Evolutionary conservation across 92 coral and sea anemone genomes (phyloP), one percentile per base, ranked within the genome.

Genomic region (Muricea muricata): DNA sequence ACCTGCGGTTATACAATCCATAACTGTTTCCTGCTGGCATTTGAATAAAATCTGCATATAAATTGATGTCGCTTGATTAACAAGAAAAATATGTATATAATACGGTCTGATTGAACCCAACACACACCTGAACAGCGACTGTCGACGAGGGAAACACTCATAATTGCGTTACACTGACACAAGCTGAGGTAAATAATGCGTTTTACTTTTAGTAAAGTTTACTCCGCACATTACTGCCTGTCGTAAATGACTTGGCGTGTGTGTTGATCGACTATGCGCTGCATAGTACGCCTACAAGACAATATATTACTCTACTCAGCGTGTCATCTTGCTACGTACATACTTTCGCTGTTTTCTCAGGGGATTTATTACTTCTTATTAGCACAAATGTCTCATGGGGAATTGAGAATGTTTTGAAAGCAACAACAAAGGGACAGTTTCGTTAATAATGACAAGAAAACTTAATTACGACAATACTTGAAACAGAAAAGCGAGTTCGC

Each of bases 281-380:
- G 52, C 12, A 33, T 57, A 35, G 50, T 78, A 67, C 83, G 83
- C 83, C 83, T 57, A 56, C 83, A 33, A 23, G 29, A 11, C 83
- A n/a, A 39, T 28, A 15, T 46, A 78, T 78, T 78, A 58, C 71
- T 7, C 3, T 40, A 78, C 70, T 32, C 83, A 56, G 83, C 55
- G 52, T 37, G 83, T 56, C 52, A 57, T 56, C 65, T 35, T 33
- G 47, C 40, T 17, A 31, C 41, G 15, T 29, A 46, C 83, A 78
- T 78, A 56, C 72, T 63, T 57, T 78, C 69, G 65, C 71, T 34
- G 30, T 34, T 24, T 75, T 56, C 68, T 40, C 71, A 32, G 34
- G 69, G 71, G 63, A 58, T 78, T 78, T 66, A 78, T 78, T 78
- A 56, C 70, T 56, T 72, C 83, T 56, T 78, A 57, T 56, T 78